phyloP scores from a whole-genome alignment of 2,888 invertebrate genomes.

The Lamproptera curius region DNA sequence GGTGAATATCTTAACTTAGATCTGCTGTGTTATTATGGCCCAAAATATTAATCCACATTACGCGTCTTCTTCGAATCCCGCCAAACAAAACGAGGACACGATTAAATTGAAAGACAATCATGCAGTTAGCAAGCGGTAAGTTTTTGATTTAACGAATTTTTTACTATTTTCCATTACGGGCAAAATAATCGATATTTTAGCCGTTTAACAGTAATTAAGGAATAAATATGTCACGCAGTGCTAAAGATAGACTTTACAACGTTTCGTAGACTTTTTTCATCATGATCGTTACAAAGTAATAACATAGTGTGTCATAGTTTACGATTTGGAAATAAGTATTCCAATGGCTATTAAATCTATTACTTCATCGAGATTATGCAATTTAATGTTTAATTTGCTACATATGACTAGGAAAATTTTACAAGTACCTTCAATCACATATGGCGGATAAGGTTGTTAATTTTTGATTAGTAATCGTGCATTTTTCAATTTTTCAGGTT shows the following conservation, averaged over 20 bases:
- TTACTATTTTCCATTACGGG: constrained; percentile 4
- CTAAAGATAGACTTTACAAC: too few relatives aligned
- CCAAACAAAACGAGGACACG: constrained; percentile 89
- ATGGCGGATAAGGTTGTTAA: background rate
- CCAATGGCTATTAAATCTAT: too few relatives aligned
- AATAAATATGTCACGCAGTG: too few relatives aligned
- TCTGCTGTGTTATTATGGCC: constrained; percentile 81
- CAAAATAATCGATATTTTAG: too few relatives aligned
- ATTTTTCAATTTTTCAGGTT: constrained; percentile 77
- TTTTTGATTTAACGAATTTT: constrained; percentile 27
- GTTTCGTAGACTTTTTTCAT: too few relatives aligned
- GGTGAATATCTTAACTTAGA: constrained; percentile 50
- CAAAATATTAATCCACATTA: constrained; percentile 92
- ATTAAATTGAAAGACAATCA: constrained; percentile 89
- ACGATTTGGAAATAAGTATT: too few relatives aligned
- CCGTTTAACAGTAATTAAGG: too few relatives aligned
- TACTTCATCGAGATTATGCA: too few relatives aligned
- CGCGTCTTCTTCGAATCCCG: constrained; percentile 83
- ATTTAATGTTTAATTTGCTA: too few relatives aligned
- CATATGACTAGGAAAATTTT: background rate
- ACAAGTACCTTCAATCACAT: background rate
- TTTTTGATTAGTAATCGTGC: too few relatives aligned
- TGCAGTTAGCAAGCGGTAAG: constrained; percentile 93
- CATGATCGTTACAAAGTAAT: background rate
- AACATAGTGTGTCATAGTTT: constrained; percentile 2